Base-by-base conservation (phyloP, 2,113 vertebrate genomes). In the Protomyctophum bolini region DNA sequence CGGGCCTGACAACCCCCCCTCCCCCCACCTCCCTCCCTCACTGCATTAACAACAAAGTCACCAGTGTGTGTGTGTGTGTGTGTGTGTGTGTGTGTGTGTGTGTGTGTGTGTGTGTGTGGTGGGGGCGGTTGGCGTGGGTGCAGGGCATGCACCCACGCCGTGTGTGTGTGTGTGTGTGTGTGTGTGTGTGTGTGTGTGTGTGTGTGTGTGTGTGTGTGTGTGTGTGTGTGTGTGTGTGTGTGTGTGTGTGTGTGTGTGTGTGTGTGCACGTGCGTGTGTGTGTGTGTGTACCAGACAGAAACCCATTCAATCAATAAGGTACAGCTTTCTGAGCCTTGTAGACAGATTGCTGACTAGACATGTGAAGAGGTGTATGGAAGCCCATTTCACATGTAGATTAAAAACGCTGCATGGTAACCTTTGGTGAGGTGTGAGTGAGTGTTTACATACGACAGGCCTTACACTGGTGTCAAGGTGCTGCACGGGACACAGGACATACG, bases 291-390 rank as follows among this genome's bases (percentile, higher is more conserved):
- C 68, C 79, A 74, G 83, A 77, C 76, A 84, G 70, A 88, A 90
- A 82, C 79, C 75, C 73, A 84, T 86, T 83, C 78, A 89, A 92
- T 92, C 91, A 88, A 92, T 91, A 91, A 84, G 87, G 79, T 60
- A 64, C 58, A 82, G 77, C 83, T 79, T 61, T 82, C 77, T 77
- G 74, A 83, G 81, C 87, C 72, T 79, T 76, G 72, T 70, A 95
- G 92, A 88, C 93, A 94, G 93, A 95, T 94, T 96, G 94, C 93
- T 94, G 94, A 96, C 94, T 93, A 92, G 94, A 94, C 95, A 94
- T 92, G 94, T 93, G 92, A 94, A 92, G 93, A 94, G 94, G 94
- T 93, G 63, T 70, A 58, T 67, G 61, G 73, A 75, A 83, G 83
- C 84, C 62, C 86, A 87, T 92, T 91, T 90, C 88, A 86, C 84